Evolutionary conservation across 2,797 vertebrate species (phyloP).

Genomic region (Tarsius wallacei): DNA sequence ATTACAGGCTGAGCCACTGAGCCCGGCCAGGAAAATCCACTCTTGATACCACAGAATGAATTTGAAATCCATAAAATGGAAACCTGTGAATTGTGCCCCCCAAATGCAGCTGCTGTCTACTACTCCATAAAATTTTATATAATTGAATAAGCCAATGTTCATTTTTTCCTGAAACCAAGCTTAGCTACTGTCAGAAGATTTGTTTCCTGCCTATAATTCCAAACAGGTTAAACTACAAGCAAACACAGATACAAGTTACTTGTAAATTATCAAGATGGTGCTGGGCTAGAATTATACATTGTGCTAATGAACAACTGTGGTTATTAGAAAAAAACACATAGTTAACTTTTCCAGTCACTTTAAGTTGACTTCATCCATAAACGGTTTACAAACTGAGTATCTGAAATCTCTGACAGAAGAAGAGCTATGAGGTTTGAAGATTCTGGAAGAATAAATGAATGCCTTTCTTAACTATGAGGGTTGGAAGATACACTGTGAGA

Average conservation of each 20-base stretch:
- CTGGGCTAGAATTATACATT: not conserved
- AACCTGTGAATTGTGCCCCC: slow-evolving; percentile 65
- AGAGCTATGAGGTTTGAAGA: not conserved
- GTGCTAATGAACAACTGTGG: not conserved
- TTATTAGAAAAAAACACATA: not conserved
- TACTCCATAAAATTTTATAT: not conserved
- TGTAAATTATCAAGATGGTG: not conserved
- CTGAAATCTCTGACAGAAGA: not conserved
- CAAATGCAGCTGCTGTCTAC: not conserved
- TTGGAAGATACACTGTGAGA: not conserved
- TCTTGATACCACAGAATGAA: slow-evolving; percentile 50
- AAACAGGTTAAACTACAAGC: slow-evolving; percentile 67
- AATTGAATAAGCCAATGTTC: slow-evolving; percentile 45
- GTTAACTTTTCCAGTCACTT: not conserved
- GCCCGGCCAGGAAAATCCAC: slow-evolving; percentile 41
- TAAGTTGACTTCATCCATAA: not conserved
- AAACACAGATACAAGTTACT: slow-evolving; percentile 47
- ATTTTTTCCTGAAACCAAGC: slow-evolving; percentile 25
- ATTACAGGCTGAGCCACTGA: too few relatives aligned
- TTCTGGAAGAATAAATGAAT: not conserved
- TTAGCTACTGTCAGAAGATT: slow-evolving; percentile 23
- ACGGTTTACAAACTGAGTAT: not conserved
- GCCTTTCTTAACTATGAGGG: slow-evolving; percentile 42
- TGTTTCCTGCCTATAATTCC: not conserved
- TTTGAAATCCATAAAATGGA: slow-evolving; percentile 68